Conservation (phyloP, 2,888 invertebrate genomes). For the Torymus tubicola region DNA sequence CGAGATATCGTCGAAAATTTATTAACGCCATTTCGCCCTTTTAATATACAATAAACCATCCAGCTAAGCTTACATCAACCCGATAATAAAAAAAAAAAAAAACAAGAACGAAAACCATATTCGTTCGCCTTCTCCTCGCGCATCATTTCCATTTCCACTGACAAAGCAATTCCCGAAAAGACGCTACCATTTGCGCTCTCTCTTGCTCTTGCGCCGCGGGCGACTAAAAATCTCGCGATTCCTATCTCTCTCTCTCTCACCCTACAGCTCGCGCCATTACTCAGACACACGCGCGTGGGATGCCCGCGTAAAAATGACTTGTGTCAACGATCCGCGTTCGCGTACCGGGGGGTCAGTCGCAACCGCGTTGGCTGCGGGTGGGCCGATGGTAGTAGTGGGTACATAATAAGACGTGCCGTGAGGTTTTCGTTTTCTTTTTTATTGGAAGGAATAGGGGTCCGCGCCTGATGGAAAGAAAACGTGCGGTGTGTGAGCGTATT, state of each 20-base stretch:
- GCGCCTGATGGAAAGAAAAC: no score
- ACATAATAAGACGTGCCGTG: background rate
- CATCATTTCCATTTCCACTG: constrained; percentile 43
- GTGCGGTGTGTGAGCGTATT: no score
- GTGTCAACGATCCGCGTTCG: constrained; percentile 71
- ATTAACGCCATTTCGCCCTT: constrained; percentile 16
- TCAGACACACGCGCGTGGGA: constrained; percentile 62
- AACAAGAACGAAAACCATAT: background rate
- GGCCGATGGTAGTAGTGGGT: background rate
- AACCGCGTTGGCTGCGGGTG: constrained; percentile 62
- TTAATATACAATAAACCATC: constrained; percentile 31
- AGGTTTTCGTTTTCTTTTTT: background rate
- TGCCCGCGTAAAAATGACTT: constrained; percentile 75
- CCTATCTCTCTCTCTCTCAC: constrained; percentile 58
- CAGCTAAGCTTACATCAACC: background rate
- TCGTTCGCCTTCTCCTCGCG: background rate
- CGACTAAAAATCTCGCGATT: constrained; percentile 40
- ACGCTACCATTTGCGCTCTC: background rate
- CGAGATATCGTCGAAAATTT: constrained; percentile 24
- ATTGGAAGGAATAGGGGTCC: background rate
- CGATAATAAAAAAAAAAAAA: constrained; percentile 3
- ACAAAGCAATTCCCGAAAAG: constrained; percentile 20
- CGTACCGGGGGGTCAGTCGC: constrained; percentile 48
- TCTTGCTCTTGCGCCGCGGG: constrained; percentile 27
- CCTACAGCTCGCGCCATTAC: constrained; percentile 71